Conservation (phyloP, 2,113 vertebrate genomes). For the Engraulis encrasicolus region DNA sequence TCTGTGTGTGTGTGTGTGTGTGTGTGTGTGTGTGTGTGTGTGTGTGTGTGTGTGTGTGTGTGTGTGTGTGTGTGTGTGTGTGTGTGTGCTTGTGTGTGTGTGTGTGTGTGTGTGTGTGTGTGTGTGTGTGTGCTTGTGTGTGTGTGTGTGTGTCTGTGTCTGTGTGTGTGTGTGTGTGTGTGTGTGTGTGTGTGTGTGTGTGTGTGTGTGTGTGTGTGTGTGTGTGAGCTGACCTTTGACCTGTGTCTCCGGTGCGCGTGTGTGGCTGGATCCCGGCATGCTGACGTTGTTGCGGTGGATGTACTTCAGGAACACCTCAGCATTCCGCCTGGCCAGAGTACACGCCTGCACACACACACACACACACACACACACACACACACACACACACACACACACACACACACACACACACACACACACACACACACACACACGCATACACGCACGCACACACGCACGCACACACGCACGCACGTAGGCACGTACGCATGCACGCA, state of each 20-base stretch:
- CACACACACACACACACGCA: conserved; percentile 20
- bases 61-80: neutral
- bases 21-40: conserved; percentile 8
- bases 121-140: conserved; percentile 87
- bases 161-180: neutral
- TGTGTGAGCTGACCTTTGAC: conserved; percentile 90
- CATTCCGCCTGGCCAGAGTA: conserved; percentile 91
- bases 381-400: neutral
- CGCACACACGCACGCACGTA: too few relatives aligned
- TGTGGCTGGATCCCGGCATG: conserved; percentile 93
- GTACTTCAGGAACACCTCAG: conserved; percentile 98
- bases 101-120: neutral
- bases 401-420: neutral
- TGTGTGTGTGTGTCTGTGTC: neutral
- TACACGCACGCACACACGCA: conserved; percentile 11
- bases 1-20: neutral
- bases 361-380: neutral
- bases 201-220: neutral
- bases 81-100: too few relatives aligned
- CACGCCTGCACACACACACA: conserved; percentile 82
- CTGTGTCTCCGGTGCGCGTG: conserved; percentile 92
- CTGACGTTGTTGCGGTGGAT: conserved; percentile 98
- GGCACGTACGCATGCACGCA: too few relatives aligned
- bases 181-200: too few relatives aligned
- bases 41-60: neutral